Conservation (phyloP, 2,113 vertebrate species). For the Megaleporinus macrocephalus region DNA sequence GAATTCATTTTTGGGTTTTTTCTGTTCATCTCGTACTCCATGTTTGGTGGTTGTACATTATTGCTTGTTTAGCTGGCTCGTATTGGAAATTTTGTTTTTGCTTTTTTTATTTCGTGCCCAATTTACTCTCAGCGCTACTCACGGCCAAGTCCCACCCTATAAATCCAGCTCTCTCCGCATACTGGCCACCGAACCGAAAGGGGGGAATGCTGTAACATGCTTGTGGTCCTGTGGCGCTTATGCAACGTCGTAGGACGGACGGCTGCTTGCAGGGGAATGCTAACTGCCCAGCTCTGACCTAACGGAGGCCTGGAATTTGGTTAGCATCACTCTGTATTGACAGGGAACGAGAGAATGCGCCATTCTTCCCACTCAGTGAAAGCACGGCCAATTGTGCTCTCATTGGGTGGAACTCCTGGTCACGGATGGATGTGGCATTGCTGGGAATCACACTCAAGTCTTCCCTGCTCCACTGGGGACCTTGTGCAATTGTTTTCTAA, state of each 20-base stretch:
- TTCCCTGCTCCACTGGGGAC: not conserved
- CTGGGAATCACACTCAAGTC: conserved; percentile 4
- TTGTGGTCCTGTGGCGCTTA: not conserved
- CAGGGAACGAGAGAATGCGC: not conserved
- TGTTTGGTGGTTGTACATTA: conserved; percentile 39
- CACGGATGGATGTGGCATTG: conserved; percentile 16
- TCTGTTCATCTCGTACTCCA: conserved; percentile 37
- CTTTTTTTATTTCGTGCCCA: not conserved
- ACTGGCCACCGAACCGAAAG: not conserved
- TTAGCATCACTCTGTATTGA: not conserved
- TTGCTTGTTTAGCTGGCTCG: conserved; percentile 26
- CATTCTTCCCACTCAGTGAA: conserved; percentile 14
- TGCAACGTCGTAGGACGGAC: not conserved
- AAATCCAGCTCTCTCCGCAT: not conserved
- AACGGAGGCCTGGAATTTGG: not conserved
- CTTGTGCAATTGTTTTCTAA: conserved; percentile 12
- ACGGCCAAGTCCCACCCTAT: not conserved
- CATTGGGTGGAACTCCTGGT: conserved; percentile 19
- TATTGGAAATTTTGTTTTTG: not conserved
- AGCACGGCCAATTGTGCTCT: conserved; percentile 6
- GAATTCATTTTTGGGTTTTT: conserved; percentile 48
- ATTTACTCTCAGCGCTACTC: not conserved
- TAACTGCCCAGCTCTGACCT: not conserved
- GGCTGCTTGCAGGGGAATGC: not conserved
- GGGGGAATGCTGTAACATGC: not conserved